A percentile compares a stretch with the other conserved stretches of the same genome.
phyloP scores from a whole-genome alignment of 2,113 vertebrate species.

The Phylloscopus trochilus region DNA sequence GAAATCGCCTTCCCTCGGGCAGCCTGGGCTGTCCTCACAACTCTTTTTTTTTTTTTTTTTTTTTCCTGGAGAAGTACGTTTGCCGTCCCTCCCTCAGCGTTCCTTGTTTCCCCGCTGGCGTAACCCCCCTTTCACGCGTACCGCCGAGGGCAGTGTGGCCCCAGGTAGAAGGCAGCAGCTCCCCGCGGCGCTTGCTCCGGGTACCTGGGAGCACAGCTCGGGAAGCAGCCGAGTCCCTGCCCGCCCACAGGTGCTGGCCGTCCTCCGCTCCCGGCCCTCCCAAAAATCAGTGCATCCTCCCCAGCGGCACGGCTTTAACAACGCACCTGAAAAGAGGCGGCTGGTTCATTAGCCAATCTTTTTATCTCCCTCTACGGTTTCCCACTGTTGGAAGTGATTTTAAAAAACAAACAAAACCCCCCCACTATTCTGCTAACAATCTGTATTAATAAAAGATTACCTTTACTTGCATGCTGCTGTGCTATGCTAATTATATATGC shows the following conservation, averaged over 20 bases:
- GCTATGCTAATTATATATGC: background rate
- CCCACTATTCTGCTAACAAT: background rate
- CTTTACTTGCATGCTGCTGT: background rate
- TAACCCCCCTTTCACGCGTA: rapidly evolving
- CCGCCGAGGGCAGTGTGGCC: rapidly evolving
- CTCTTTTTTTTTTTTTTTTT: rapidly evolving
- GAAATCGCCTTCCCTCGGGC: rapidly evolving
- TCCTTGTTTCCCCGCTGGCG: background rate
- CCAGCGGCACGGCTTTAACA: background rate
- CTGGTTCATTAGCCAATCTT: background rate
- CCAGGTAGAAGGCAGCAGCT: background rate
- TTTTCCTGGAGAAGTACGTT: rapidly evolving
- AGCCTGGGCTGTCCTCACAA: rapidly evolving
- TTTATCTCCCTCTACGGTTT: background rate
- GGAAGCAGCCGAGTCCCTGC: background rate
- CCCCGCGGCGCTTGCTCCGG: rapidly evolving
- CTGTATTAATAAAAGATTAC: background rate
- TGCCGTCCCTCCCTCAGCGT: too few relatives aligned
- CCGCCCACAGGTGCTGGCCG: rapidly evolving
- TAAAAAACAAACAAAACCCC: background rate
- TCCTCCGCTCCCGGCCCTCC: background rate
- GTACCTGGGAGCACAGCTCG: rapidly evolving
- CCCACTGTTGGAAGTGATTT: background rate
- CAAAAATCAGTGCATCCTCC: background rate
- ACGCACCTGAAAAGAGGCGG: background rate